Percentiles rank a stretch among this genome's conserved stretches.
These are phyloP conservation scores for Priocnemis perturbator DNA, from an alignment of 2,888 invertebrate genomes.

Conservation along the genomic window DNA sequence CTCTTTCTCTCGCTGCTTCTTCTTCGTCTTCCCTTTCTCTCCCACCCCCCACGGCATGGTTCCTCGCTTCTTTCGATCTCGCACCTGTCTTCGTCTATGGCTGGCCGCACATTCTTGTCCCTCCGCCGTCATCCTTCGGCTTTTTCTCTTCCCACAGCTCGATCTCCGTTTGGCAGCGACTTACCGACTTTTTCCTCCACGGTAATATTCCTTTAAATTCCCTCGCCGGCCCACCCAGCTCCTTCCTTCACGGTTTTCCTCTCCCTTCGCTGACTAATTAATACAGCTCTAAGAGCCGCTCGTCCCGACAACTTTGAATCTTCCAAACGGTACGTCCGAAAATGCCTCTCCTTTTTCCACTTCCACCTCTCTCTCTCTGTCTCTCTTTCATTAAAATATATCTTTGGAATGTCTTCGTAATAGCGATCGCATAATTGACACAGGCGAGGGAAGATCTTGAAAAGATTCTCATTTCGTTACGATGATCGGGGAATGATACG, in stretches of 20 bases:
- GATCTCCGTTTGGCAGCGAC: neutral
- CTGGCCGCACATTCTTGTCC: constrained; percentile 6
- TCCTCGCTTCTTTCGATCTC: constrained; percentile 5
- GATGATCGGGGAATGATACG: neutral
- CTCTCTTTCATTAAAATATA: constrained; percentile 14
- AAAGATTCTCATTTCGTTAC: too few species aligned
- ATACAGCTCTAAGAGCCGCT: constrained; percentile 36
- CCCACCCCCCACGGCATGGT: constrained; percentile 9
- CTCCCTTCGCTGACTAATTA: constrained; percentile 44
- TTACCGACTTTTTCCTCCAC: constrained; percentile 19
- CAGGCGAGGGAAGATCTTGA: too few species aligned
- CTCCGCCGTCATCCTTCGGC: constrained; percentile 24
- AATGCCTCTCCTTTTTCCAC: neutral
- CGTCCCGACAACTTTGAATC: constrained; percentile 21
- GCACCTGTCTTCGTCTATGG: constrained; percentile 16
- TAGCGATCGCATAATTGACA: neutral
- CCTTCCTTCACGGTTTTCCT: constrained; percentile 1
- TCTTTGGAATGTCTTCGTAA: constrained; percentile 1
- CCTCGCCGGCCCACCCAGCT: constrained; percentile 29
- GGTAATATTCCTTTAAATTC: constrained; percentile 52
- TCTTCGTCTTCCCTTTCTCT: constrained; percentile 18
- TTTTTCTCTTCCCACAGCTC: neutral
- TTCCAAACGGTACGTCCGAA: neutral
- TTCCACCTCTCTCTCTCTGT: too few species aligned
- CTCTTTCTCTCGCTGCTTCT: constrained; percentile 32